Base-by-base conservation (phyloP, 2,888 invertebrate genomes). In the Carterocephalus palaemon region DNA sequence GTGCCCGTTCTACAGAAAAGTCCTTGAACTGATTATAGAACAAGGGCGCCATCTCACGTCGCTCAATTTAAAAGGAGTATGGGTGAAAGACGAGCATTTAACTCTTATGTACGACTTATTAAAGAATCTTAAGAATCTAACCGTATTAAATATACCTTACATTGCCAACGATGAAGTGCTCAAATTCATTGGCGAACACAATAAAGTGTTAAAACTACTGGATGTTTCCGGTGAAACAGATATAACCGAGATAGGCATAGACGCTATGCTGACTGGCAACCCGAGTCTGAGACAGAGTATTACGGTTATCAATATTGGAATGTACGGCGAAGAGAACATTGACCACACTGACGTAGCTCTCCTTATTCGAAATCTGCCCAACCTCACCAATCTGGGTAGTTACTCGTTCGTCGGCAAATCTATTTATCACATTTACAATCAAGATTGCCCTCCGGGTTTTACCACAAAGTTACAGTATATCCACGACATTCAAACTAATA, bases 161-260 rank as follows among this genome's bases (percentile, higher is more conserved):
- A 90, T 92, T 60, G 92, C 92, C 5, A 91, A 91, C 56, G 92
- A 92, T 61, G 89, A 89, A 66, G 88, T 92, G 40, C 80, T 92
- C 42, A 88, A 90, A 64, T 88, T 87, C 47, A 89, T 90, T 34
- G 84, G 88, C 9, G 81, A 85, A 62, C 75, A 87, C 47, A 89
- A 90, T 53, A 82, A 82, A 51, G 81, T 88, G 13, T 67, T 92
- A 36, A 88, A 89, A 52, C 75, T 90, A 5, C 67, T 92, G 13
- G 92, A 92, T 56, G 88, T 92, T 47, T 92, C 92, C 0, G 92
- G 92, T 1, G 92, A 92, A 64, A 91, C 92, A 4, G 90, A 90
- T 61, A 90, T 92, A 26, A 91, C 91, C 0, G 88, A 90, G 62
- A 89, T 89, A 15, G 91, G 91, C 40, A 88, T 92, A 33, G 89